phyloP scores from a whole-genome alignment of 2,797 vertebrate genomes.

The Sebastes steindachneri region DNA sequence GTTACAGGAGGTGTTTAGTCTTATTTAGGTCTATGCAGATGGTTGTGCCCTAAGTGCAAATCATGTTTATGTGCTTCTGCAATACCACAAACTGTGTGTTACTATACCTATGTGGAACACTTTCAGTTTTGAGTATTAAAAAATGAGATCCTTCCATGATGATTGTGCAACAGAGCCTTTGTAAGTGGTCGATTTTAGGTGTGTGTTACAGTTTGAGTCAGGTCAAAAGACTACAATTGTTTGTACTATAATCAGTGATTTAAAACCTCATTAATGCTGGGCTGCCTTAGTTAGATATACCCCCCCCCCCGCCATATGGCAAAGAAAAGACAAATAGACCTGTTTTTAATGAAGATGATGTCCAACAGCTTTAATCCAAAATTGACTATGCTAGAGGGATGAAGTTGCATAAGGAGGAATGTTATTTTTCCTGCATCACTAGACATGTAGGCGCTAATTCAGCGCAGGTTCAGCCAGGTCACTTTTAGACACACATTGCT shows the following conservation, averaged over 20 bases:
- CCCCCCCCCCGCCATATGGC: neutral
- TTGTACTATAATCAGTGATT: neutral
- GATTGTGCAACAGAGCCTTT: neutral
- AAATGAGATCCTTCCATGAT: neutral
- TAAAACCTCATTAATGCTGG: neutral
- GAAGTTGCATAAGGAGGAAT: neutral
- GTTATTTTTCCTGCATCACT: neutral
- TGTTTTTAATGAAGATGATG: neutral
- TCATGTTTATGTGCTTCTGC: conserved; percentile 3
- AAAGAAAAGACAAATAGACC: neutral
- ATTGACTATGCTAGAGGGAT: neutral
- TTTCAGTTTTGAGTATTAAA: conserved; percentile 2
- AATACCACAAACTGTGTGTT: neutral
- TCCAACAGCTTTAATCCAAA: neutral
- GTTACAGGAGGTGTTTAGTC: conserved; percentile 45
- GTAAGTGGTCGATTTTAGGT: neutral
- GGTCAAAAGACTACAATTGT: neutral
- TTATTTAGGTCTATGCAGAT: conserved; percentile 47
- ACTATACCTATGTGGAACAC: neutral
- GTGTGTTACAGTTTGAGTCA: neutral
- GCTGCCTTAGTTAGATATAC: neutral
- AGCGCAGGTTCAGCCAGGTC: neutral
- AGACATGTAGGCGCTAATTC: neutral
- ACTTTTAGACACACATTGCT: neutral
- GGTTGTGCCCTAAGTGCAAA: conserved; percentile 7